Percentiles rank a stretch among this genome's conserved stretches.
These are phyloP conservation scores for Littorina saxatilis DNA, from an alignment of 1,140 invertebrate species.

Conservation along the genomic window DNA sequence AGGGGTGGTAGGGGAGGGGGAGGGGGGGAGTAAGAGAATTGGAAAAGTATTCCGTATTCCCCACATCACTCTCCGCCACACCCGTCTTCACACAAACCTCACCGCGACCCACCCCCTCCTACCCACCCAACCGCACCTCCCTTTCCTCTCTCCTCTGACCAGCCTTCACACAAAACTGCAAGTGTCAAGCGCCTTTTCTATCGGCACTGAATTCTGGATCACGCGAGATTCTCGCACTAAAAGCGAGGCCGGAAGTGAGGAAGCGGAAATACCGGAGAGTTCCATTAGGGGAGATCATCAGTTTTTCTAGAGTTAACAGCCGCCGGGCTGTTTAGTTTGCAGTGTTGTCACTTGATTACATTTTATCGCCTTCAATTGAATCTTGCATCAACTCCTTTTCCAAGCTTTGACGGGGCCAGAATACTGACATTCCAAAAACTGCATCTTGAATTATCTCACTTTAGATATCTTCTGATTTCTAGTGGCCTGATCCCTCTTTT, in stretches of 20 bases:
- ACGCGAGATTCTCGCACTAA: conserved; percentile 35
- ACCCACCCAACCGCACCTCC: neutral
- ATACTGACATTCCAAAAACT: no score
- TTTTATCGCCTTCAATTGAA: neutral
- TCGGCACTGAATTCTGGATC: conserved; percentile 14
- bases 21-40: no score
- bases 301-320: conserved; percentile 2
- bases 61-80: no score
- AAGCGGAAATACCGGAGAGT: conserved; percentile 31
- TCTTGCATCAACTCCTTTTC: no score
- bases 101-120: no score
- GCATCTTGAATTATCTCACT: no score
- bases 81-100: no score
- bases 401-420: no score
- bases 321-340: neutral
- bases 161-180: neutral
- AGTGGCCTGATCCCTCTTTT: no score
- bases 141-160: neutral
- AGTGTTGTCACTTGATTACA: conserved; percentile 8
- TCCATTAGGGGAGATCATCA: conserved; percentile 24
- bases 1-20: no score
- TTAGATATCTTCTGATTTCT: no score
- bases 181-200: neutral
- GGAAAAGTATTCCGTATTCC: no score
- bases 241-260: conserved; percentile 34